Conservation (phyloP, 2,797 vertebrate species). For the Crocodylus rhombifer region DNA sequence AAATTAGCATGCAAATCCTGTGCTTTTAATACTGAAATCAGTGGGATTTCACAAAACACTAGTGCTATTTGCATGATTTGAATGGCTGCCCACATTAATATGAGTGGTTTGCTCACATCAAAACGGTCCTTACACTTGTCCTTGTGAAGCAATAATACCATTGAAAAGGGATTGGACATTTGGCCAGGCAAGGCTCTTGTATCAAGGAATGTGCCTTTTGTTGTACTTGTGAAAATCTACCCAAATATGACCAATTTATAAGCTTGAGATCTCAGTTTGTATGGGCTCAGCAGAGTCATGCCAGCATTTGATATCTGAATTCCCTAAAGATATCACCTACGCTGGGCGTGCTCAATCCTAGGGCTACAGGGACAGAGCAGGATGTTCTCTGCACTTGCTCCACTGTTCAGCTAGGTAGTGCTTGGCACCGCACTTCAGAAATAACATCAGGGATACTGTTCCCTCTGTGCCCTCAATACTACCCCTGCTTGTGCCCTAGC, state of each 20-base stretch:
- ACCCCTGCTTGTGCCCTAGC: conserved; percentile 61
- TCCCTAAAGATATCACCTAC: conserved; percentile 61
- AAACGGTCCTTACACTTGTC: not conserved
- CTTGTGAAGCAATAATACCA: not conserved
- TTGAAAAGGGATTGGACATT: not conserved
- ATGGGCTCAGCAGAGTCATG: conserved; percentile 40
- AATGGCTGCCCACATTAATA: not conserved
- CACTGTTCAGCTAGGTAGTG: not conserved
- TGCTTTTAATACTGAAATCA: no score
- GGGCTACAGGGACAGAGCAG: conserved; percentile 27
- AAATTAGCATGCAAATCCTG: no score
- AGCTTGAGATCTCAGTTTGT: conserved; percentile 40
- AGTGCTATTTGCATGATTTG: no score
- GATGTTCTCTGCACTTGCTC: conserved; percentile 59
- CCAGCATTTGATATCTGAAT: conserved; percentile 26
- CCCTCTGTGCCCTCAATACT: conserved; percentile 67
- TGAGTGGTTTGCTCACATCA: not conserved
- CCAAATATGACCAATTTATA: not conserved
- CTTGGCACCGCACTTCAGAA: conserved; percentile 33
- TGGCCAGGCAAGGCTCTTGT: not conserved
- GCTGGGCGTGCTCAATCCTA: conserved; percentile 56
- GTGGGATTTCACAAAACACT: not conserved
- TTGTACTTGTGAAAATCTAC: conserved; percentile 1
- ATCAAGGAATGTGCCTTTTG: not conserved
- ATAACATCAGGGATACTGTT: conserved; percentile 62